Evolutionary conservation across 2,113 vertebrate genomes (phyloP).

Genomic region (Pseudolaguvia tuberculata): DNA sequence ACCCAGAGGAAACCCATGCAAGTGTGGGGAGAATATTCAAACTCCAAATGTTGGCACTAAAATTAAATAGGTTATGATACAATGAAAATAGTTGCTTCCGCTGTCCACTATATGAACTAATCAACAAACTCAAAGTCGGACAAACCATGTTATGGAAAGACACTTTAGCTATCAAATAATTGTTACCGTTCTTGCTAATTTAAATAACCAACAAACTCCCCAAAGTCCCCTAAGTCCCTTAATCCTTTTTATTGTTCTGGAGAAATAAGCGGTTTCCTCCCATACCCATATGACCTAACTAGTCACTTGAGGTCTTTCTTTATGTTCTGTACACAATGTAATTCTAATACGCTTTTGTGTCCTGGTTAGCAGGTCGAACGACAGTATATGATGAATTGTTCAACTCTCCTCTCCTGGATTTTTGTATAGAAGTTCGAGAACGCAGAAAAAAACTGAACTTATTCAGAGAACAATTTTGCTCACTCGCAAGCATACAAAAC

Average conservation of each 20-base stretch:
- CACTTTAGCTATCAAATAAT: no score
- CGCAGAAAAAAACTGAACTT: neutral
- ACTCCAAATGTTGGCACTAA: no score
- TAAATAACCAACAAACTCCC: neutral
- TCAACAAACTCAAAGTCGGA: no score
- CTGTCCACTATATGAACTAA: no score
- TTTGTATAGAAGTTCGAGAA: neutral
- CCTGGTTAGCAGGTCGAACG: neutral
- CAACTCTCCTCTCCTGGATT: neutral
- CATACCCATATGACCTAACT: neutral
- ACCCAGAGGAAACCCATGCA: no score
- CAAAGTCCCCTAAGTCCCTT: neutral
- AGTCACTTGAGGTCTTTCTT: neutral
- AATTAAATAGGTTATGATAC: no score
- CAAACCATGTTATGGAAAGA: no score
- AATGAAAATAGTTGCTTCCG: no score
- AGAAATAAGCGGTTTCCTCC: neutral
- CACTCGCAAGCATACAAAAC: constrained; percentile 24
- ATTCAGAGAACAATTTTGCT: constrained; percentile 12
- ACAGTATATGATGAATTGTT: neutral
- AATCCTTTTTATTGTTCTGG: neutral
- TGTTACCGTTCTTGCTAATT: no score
- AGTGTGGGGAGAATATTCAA: no score
- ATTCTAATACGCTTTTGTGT: neutral
- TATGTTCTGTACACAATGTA: neutral